phyloP scores from a whole-genome alignment of 2,797 vertebrate species.

The Glyptemys insculpta region DNA sequence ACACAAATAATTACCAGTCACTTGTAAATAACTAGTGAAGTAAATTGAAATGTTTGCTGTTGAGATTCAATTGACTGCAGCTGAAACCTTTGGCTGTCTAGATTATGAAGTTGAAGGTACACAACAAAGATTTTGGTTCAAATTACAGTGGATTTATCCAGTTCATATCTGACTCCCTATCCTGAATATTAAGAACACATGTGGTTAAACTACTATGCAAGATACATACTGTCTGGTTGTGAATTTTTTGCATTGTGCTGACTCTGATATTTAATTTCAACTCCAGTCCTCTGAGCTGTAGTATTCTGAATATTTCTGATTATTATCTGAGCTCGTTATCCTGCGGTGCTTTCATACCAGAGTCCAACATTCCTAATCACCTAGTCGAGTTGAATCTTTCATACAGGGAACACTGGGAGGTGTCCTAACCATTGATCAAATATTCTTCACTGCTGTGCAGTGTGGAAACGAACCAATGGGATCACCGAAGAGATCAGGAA shows the following conservation, averaged over 20 bases:
- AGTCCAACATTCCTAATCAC: slow-evolving; percentile 43
- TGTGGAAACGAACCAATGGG: slow-evolving; percentile 20
- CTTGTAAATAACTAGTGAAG: slow-evolving; percentile 53
- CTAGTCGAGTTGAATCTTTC: slow-evolving; percentile 60
- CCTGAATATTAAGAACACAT: slow-evolving; percentile 73
- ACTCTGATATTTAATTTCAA: slow-evolving; percentile 69
- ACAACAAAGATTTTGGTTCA: slow-evolving; percentile 29
- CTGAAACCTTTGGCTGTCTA: background rate
- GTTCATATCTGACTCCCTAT: slow-evolving; percentile 70
- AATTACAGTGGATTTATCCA: slow-evolving; percentile 50
- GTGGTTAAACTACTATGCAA: slow-evolving; percentile 74
- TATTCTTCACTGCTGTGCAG: slow-evolving; percentile 58
- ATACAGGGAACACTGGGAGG: slow-evolving; percentile 43
- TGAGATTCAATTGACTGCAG: background rate
- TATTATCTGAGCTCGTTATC: slow-evolving; percentile 72
- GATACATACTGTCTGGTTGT: slow-evolving; percentile 60
- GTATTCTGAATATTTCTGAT: slow-evolving; percentile 72
- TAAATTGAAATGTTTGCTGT: slow-evolving; percentile 35
- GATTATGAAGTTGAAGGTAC: background rate
- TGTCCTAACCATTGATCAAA: slow-evolving; percentile 67
- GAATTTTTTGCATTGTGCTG: slow-evolving; percentile 71
- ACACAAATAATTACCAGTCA: slow-evolving; percentile 66
- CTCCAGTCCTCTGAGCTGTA: slow-evolving; percentile 43
- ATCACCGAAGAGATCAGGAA: background rate
- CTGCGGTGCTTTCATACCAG: slow-evolving; percentile 68